Evolutionary conservation across 1,140 invertebrate genomes (phyloP).

Genomic region (Harlomillsia oculata): DNA sequence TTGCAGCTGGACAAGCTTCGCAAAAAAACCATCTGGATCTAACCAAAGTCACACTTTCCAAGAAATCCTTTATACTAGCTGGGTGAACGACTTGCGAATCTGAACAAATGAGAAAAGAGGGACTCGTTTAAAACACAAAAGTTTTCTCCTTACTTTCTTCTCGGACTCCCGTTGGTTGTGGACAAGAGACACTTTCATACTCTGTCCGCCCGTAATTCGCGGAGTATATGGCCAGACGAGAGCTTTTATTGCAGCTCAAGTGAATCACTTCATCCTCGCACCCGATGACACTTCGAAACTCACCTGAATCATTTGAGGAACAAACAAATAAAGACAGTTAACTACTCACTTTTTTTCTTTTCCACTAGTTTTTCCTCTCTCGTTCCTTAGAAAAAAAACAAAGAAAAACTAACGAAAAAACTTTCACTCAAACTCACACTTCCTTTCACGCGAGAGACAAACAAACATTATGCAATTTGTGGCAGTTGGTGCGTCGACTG

Average conservation of each 20-base stretch:
- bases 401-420: background rate
- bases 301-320: conserved; percentile 56
- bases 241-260: conserved; percentile 67
- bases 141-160: conserved; percentile 67
- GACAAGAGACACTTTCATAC: conserved; percentile 78
- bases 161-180: conserved; percentile 67
- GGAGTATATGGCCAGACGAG: conserved; percentile 70
- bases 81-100: too few species aligned
- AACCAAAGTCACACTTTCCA: too few species aligned
- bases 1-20: too few species aligned
- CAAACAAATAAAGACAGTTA: background rate
- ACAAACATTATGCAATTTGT: conserved; percentile 6
- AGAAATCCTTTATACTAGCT: too few species aligned
- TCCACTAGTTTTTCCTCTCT: background rate
- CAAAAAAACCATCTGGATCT: too few species aligned
- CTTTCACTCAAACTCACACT: background rate
- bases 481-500: too few species aligned
- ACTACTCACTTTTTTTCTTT: background rate
- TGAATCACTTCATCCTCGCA: conserved; percentile 80
- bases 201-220: conserved; percentile 80
- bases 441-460: background rate
- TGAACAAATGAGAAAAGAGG: too few species aligned
- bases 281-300: conserved; percentile 79
- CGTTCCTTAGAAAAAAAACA: background rate
- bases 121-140: too few species aligned